phyloP scores from a whole-genome alignment of 2,113 vertebrate genomes.

The Mystacornis crossleyi region DNA sequence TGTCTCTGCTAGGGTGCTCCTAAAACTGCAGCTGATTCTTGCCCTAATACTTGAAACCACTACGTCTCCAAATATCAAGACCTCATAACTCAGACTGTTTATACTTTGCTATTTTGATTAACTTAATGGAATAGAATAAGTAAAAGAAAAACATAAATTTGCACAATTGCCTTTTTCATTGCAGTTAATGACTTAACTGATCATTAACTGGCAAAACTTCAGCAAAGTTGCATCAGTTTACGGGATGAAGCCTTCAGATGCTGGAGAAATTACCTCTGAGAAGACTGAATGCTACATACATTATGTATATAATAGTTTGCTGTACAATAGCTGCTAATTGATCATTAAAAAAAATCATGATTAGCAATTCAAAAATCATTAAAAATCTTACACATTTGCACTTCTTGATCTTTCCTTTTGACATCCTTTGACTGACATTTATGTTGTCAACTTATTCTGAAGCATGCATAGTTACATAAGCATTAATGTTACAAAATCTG shows the following conservation, averaged over 20 bases:
- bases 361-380: not conserved
- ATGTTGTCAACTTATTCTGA: not conserved
- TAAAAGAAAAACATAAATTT: not conserved
- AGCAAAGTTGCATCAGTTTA: not conserved
- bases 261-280: not conserved
- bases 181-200: not conserved
- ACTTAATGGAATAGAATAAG: not conserved
- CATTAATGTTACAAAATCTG: not conserved
- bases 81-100: not conserved
- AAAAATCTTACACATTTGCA: not conserved
- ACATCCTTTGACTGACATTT: not conserved
- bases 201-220: not conserved
- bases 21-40: not conserved
- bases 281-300: not conserved
- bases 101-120: not conserved
- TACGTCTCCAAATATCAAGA: not conserved
- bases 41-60: not conserved
- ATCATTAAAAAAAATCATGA: not conserved
- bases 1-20: not conserved
- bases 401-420: not conserved
- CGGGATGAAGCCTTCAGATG: not conserved
- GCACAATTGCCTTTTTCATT: not conserved
- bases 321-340: not conserved
- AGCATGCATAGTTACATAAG: not conserved
- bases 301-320: not conserved